Conservation (phyloP, 2,888 invertebrate species). For the Aethes cnicana region DNA sequence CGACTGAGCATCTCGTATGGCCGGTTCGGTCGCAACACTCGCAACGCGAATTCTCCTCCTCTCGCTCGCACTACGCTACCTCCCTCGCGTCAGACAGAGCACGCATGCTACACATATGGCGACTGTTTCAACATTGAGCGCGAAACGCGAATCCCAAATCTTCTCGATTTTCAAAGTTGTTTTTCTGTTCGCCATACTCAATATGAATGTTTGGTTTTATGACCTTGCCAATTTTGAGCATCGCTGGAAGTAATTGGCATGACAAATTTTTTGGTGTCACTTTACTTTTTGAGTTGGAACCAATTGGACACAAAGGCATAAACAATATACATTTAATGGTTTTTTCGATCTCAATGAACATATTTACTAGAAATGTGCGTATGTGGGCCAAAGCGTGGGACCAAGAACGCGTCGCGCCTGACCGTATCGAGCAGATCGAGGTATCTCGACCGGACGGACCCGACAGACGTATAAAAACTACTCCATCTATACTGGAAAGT, state of each 20-base stretch:
- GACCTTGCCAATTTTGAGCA: not conserved
- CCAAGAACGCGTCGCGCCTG: conserved; percentile 66
- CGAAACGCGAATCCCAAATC: conserved; percentile 79
- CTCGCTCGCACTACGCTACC: conserved; percentile 57
- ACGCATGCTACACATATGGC: conserved; percentile 57
- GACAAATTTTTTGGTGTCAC: not conserved
- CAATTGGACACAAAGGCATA: conserved; percentile 23
- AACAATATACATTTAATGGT: conserved; percentile 48
- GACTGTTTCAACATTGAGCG: conserved; percentile 70
- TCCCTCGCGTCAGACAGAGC: conserved; percentile 51
- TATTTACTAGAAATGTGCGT: conserved; percentile 49
- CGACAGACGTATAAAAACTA: conserved; percentile 58
- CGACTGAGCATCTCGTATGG: conserved; percentile 81
- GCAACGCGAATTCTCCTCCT: conserved; percentile 72
- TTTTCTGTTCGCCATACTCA: conserved; percentile 49
- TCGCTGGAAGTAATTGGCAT: not conserved
- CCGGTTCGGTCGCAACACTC: conserved; percentile 75
- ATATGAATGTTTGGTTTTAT: conserved; percentile 11
- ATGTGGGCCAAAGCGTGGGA: conserved; percentile 73
- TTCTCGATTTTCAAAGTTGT: conserved; percentile 64
- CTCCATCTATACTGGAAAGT: conserved; percentile 54
- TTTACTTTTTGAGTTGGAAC: conserved; percentile 4
- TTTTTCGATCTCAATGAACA: conserved; percentile 31
- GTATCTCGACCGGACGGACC: conserved; percentile 76
- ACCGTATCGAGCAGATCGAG: conserved; percentile 64